Base-by-base conservation (phyloP, 2,113 vertebrate species). In the Baryphthengus martii region DNA sequence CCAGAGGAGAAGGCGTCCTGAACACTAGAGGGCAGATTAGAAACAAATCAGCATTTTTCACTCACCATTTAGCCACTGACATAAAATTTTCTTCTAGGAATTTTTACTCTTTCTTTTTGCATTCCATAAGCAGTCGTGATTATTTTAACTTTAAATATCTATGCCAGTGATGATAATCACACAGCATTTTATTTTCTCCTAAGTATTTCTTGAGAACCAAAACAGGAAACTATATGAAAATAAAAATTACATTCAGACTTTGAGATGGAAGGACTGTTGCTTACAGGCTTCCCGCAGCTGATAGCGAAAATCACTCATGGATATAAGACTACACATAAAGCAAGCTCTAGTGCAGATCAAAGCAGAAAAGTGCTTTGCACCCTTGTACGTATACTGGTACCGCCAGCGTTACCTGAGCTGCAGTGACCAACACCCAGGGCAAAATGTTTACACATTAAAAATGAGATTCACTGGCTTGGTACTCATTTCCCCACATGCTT, bases 11-110 rank as follows among this genome's bases (percentile, higher is more conserved):
- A 79, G 3, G 45, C 2, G 11, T 73, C 82, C 81, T 89, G 65
- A 91, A 95, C 91, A 71, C 87, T 89, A 85, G 91, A 93, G 88
- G 81, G 89, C 89, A 97, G 78, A 83, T 82, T 26, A 45, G 75
- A 96, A 94, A 88, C 71, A 95, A 95, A 73, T 47, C 90, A 74
- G 59, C 33, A 44, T 55, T 91, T 55, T 73, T 56, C 1, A 0
- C 42, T 85, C 23, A 44, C 26, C 42, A 29, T 62, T 76, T 37
- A 85, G 42, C 23, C 45, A 8, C 40, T 23, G 55, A 79, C 85
- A 40, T 20, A 25, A 74, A 33, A 5, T 8, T 8, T 66, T 37
- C 13, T 72, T 47, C 24, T 13, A 59, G 8, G 4, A 42, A 33
- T 59, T 82, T 47, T 59, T 40, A 55, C 5, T 50, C 7, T 45